Percentiles rank a stretch among this genome's conserved stretches.
Evolutionary conservation across 2,888 invertebrate species (phyloP).

Genomic region (Apodemia hepburni): DNA sequence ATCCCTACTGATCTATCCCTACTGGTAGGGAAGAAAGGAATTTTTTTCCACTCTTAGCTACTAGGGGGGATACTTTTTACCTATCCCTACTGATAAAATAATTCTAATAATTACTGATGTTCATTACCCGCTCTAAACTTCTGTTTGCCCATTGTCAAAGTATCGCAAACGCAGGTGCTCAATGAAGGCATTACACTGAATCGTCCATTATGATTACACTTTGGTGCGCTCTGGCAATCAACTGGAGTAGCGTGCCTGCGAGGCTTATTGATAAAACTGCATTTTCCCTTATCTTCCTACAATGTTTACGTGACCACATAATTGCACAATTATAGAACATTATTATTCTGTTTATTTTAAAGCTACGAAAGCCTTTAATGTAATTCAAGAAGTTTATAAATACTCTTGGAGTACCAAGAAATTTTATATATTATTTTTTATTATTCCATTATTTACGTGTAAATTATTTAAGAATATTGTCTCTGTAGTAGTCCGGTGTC

Average conservation of each 20-base stretch:
- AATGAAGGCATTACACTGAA: constrained; percentile 75
- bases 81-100: too few relatives aligned
- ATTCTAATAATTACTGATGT: background rate
- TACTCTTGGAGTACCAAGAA: too few relatives aligned
- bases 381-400: constrained; percentile 16
- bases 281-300: constrained; percentile 26
- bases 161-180: constrained; percentile 56
- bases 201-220: constrained; percentile 63
- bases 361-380: constrained; percentile 21
- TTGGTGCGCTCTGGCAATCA: constrained; percentile 58
- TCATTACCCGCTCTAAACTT: constrained; percentile 5
- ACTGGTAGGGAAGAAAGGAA: too few relatives aligned
- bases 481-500: too few relatives aligned
- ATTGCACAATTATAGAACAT: constrained; percentile 37
- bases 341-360: constrained; percentile 15
- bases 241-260: constrained; percentile 47
- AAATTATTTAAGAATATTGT: too few relatives aligned
- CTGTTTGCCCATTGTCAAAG: constrained; percentile 36
- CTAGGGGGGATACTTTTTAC: too few relatives aligned
- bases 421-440: too few relatives aligned
- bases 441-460: too few relatives aligned
- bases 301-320: constrained; percentile 32
- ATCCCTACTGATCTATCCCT: too few relatives aligned
- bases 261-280: constrained; percentile 60
- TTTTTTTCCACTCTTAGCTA: too few relatives aligned